Base-by-base conservation (phyloP, 2,888 invertebrate species). In the Epirrhoe tristata region DNA sequence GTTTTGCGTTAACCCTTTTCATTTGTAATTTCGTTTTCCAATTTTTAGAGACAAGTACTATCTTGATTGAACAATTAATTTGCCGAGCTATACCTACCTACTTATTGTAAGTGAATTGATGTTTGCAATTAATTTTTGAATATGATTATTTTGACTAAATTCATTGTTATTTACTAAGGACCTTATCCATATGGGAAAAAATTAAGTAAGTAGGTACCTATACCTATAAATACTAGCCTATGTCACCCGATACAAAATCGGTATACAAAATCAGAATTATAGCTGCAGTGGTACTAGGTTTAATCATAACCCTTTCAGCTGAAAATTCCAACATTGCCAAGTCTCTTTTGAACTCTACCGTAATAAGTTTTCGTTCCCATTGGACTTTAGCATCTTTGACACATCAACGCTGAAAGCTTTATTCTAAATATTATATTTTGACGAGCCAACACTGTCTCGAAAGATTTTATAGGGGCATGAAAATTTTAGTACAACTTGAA, bases 391-490 rank as follows among this genome's bases (percentile, higher is more conserved):
- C 51, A 32, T 14, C 62, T 70, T 71, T 76, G 74, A 67, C 68
- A 71, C 63, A 69, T 79, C 70, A 69, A 74, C 73, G 75, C 72
- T 71, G 66, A 76, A 80, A 70, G 74, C 77, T 82, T 82, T 80
- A 80, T 82, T 80, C 78, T 68, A 76, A 24, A 81, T 85, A 82
- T 86, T 82, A 82, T 84, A 77, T 78, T 77, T 78, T 78, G 78
- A 81, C 76, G 79, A 78, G 76, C 74, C 72, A 72, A 77, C 77
- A 80, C 77, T 76, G 78, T 78, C 80, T 79, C 72, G n/a, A 75
- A 80, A 74, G 77, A 80, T 83, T 85, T 84, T 84, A 84, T 80
- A 77, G 73, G 75, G 76, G 65, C 81, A 81, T 85, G 83, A 85
- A 85, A 83, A 76, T 82, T 84, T 84, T 79, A 84, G 79, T 82